phyloP scores from a whole-genome alignment of 2,113 vertebrate species.

The Terrapene triunguis region DNA sequence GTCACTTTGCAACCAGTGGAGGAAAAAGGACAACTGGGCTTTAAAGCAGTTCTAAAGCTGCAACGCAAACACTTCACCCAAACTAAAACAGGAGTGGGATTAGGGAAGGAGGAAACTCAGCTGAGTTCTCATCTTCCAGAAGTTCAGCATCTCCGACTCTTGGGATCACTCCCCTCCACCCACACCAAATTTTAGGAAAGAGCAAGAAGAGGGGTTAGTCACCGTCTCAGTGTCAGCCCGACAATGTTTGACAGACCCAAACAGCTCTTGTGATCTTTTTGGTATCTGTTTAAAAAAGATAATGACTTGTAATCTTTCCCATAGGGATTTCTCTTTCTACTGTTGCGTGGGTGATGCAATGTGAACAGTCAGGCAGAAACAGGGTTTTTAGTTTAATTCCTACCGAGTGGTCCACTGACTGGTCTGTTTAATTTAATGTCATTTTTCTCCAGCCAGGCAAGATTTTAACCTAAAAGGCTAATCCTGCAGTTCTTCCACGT shows the following conservation, averaged over 20 bases:
- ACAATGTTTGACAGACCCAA: rapidly evolving
- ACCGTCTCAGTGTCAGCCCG: background rate
- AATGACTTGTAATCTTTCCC: background rate
- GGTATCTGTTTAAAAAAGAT: background rate
- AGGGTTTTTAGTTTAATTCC: background rate
- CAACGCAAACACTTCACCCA: background rate
- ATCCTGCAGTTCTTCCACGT: background rate
- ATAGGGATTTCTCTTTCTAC: background rate
- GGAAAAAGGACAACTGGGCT: background rate
- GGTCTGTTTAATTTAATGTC: background rate
- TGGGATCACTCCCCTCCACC: background rate
- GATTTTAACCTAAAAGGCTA: background rate
- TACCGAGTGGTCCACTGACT: background rate
- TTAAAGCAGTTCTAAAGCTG: background rate
- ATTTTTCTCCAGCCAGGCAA: background rate
- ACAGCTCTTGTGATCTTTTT: background rate
- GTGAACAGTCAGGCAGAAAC: background rate
- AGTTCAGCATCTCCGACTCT: background rate
- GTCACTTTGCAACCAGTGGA: background rate
- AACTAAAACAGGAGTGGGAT: background rate
- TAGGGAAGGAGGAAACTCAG: background rate
- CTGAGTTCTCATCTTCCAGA: background rate
- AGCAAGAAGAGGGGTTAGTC: background rate
- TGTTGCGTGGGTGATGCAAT: background rate
- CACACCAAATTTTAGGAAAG: background rate